Evolutionary conservation across 2,797 vertebrate genomes (phyloP).

Genomic region (Naso thynnoides): DNA sequence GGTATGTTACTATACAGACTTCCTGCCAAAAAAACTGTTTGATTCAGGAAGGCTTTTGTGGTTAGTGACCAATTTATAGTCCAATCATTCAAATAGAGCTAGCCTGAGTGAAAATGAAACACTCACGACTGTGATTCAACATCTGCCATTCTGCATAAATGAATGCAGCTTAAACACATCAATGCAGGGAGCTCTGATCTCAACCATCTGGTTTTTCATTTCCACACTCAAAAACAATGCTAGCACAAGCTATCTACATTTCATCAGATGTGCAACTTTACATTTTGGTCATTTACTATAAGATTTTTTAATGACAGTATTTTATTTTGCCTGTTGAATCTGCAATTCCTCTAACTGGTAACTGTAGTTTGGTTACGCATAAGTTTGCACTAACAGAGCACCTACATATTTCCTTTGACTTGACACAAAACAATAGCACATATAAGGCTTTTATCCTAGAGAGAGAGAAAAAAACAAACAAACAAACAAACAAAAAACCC

Average conservation of each 20-base stretch:
- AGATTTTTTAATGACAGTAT: neutral
- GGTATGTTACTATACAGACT: constrained; percentile 11
- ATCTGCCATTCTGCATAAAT: constrained; percentile 65
- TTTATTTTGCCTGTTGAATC: neutral
- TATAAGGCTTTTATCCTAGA: neutral
- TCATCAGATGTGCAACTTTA: constrained; percentile 1
- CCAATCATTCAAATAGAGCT: constrained; percentile 74
- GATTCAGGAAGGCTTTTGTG: constrained; percentile 51
- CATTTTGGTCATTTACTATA: neutral
- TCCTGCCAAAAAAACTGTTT: constrained; percentile 44
- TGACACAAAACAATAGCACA: neutral
- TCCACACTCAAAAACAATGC: neutral
- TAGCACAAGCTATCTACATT: neutral
- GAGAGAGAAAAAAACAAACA: neutral
- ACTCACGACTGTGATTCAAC: constrained; percentile 66
- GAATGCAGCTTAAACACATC: constrained; percentile 35
- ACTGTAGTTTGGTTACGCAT: neutral
- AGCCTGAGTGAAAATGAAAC: constrained; percentile 49
- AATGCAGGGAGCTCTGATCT: constrained; percentile 18
- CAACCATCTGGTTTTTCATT: constrained; percentile 39
- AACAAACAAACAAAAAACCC: neutral
- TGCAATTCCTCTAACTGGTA: neutral
- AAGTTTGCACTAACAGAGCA: neutral
- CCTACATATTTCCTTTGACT: neutral
- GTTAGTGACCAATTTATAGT: constrained; percentile 68